phyloP scores from a whole-genome alignment of 2,113 vertebrate genomes.

The Neolamprologus caudopunctatus region DNA sequence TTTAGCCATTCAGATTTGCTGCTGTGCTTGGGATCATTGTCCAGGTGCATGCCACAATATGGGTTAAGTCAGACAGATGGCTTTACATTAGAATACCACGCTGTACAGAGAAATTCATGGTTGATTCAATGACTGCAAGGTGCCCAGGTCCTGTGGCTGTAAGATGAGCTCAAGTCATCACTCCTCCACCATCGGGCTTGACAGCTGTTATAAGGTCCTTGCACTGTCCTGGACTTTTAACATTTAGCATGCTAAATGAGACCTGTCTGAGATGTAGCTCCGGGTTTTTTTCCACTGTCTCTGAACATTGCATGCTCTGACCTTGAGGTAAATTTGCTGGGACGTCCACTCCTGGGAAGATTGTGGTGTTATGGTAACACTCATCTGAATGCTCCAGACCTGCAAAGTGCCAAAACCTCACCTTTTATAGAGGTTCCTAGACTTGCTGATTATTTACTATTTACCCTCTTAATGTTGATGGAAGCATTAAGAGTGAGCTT shows the following conservation, averaged over 20 bases:
- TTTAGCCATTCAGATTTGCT: not conserved
- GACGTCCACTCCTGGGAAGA: not conserved
- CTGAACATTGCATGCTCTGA: not conserved
- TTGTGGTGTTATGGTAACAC: not conserved
- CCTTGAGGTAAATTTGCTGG: not conserved
- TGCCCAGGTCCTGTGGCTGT: not conserved
- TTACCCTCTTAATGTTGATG: not conserved
- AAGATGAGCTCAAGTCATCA: not conserved
- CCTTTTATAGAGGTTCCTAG: not conserved
- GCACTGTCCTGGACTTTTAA: not conserved
- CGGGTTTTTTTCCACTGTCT: rapidly evolving
- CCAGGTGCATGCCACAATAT: not conserved
- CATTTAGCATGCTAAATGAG: not conserved
- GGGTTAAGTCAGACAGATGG: not conserved
- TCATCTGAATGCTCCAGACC: not conserved
- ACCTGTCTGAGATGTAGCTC: not conserved
- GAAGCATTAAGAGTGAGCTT: not conserved
- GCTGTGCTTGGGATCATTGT: not conserved
- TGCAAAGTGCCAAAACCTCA: not conserved
- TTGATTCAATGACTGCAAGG: not conserved
- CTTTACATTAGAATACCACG: not conserved
- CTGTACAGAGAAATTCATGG: not conserved
- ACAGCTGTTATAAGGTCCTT: not conserved
- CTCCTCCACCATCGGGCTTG: not conserved
- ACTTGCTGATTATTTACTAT: not conserved